Evolutionary conservation across 2,888 invertebrate species (phyloP).

Genomic region (Eupithecia exiguata): DNA sequence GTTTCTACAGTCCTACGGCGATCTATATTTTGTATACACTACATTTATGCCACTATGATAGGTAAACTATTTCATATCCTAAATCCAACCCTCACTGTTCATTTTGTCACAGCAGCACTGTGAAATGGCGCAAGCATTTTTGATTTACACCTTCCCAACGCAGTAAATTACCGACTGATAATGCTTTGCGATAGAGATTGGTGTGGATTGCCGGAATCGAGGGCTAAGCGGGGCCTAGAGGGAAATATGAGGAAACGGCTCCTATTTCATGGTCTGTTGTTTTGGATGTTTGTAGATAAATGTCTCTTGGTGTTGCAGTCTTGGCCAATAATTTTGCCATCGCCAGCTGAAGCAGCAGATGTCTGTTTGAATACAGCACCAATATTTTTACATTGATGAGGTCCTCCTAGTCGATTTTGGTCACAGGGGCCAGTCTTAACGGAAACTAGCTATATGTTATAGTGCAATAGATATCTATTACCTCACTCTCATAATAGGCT

Average conservation of each 20-base stretch:
- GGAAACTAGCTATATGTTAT: no score
- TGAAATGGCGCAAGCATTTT: constrained; percentile 28
- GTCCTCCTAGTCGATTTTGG: no score
- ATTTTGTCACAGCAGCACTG: background rate
- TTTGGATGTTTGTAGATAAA: background rate
- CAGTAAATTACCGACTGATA: constrained; percentile 66
- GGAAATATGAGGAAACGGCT: constrained; percentile 12
- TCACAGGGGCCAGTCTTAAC: no score
- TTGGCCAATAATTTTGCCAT: background rate
- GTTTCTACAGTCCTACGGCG: background rate
- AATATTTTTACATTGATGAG: no score
- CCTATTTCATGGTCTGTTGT: background rate
- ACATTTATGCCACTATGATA: background rate
- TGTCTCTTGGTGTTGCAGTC: background rate
- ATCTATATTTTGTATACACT: background rate
- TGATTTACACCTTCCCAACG: constrained; percentile 75
- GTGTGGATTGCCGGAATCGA: constrained; percentile 32
- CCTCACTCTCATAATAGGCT: no score
- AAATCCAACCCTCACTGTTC: background rate
- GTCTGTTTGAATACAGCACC: background rate
- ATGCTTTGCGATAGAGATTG: constrained; percentile 35
- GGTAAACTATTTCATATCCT: background rate
- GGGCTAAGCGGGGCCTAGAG: constrained; percentile 18
- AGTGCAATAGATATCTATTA: no score
- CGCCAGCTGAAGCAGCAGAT: background rate